phyloP scores from a whole-genome alignment of 2,797 vertebrate genomes.

The Melanotaenia pygmaea region DNA sequence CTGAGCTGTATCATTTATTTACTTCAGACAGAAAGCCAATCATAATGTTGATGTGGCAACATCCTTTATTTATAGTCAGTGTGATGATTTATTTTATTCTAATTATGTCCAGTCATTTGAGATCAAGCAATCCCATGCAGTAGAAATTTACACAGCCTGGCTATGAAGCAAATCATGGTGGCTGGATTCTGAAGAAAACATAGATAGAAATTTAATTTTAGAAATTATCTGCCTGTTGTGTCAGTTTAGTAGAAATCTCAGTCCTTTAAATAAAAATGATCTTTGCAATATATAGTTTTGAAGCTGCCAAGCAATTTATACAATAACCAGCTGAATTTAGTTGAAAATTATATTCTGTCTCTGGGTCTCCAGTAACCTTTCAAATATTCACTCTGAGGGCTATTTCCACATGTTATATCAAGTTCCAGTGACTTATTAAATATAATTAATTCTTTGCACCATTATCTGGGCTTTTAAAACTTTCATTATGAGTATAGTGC shows the following conservation, averaged over 20 bases:
- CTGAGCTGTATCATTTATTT: slow-evolving; percentile 57
- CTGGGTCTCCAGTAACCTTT: slow-evolving; percentile 22
- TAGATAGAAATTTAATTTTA: slow-evolving; percentile 22
- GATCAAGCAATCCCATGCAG: slow-evolving; percentile 24
- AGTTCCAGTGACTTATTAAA: slow-evolving; percentile 36
- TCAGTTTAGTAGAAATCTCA: too few relatives aligned
- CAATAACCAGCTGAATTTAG: slow-evolving; percentile 5
- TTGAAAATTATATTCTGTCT: slow-evolving; percentile 16
- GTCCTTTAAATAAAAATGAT: not conserved
- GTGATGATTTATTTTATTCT: slow-evolving; percentile 45
- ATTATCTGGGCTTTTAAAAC: slow-evolving; percentile 35
- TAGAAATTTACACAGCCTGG: slow-evolving; percentile 26
- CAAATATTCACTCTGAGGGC: slow-evolving; percentile 4
- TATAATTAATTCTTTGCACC: slow-evolving; percentile 42
- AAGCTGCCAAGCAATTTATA: not conserved
- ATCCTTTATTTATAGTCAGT: slow-evolving; percentile 15
- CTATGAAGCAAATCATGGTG: not conserved
- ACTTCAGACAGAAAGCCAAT: slow-evolving; percentile 31
- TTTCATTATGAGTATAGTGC: slow-evolving; percentile 49
- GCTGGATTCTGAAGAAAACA: slow-evolving; percentile 10
- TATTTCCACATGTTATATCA: slow-evolving; percentile 29
- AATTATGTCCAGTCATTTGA: slow-evolving; percentile 26
- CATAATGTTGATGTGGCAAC: slow-evolving; percentile 38
- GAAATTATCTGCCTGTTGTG: too few relatives aligned
- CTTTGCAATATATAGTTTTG: not conserved